Base-by-base conservation (phyloP, 1,140 invertebrate genomes). In the Micrasema longulum region DNA sequence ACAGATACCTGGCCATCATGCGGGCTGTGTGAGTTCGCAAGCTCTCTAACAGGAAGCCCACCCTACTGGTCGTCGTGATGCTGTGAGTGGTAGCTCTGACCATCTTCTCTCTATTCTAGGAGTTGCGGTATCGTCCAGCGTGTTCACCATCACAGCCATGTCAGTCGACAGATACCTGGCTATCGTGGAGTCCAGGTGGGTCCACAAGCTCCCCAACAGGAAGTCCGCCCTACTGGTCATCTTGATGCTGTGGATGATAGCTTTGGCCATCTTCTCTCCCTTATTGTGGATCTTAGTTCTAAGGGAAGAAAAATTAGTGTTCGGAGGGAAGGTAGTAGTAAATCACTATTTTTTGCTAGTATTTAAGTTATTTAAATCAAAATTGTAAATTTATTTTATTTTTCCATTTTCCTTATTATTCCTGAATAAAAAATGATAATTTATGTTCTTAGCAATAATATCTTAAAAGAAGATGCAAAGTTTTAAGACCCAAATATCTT, bases 121-220 rank as follows among this genome's bases (percentile, higher is more conserved):
- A 43, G 90, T 93, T 6, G 88, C 91, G 9, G 92, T 93, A 1
- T 89, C 90, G 0, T 90, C 90, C 1, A 92, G 91, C 72, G 89
- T 93, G 23, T 93, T 92, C 79, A 93, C 92, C 1, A 92, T 94
- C 66, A 91, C 90, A 0, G 90, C 90, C 0, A 91, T 94, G 89
- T 91, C 91, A 36, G 84, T 93, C 18, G 92, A 93, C 78, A 84
- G 92, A 35, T 92, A 90, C 76, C 79, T 93, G 45, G 92, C 92
- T 6, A 93, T 94, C 73, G 87, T 90, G 43, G 90, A 91, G 79
- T 91, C 91, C 0, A 89, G 93, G 64, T 86, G 88, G 10, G 87
- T 90, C 75, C 84, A 89, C 45, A 86, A 89, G 80, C 82, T 90
- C 60, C 90, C 91, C 18, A 91, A 89, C 62, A 80, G 89, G 12